phyloP scores from a whole-genome alignment of 2,797 vertebrate species.

The Pipistrellus pipistrellus region DNA sequence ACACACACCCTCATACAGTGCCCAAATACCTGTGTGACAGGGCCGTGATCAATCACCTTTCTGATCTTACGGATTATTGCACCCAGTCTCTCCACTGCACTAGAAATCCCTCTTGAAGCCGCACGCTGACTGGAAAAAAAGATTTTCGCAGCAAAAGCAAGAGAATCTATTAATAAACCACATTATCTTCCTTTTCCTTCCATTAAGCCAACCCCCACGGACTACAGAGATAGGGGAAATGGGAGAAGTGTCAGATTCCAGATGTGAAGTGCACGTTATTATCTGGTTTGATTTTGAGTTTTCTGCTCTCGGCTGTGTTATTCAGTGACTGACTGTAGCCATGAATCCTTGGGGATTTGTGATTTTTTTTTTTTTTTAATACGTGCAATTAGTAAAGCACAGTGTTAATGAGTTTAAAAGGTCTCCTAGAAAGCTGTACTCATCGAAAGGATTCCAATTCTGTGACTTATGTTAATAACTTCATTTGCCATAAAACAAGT shows the following conservation, averaged over 20 bases:
- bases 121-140: background rate
- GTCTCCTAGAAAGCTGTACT: background rate
- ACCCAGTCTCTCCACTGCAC: background rate
- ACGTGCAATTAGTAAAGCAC: conserved; percentile 14
- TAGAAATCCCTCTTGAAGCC: background rate
- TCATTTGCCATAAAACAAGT: background rate
- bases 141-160: background rate
- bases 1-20: too few relatives aligned
- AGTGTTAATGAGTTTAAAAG: conserved; percentile 44
- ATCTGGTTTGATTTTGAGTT: conserved; percentile 50
- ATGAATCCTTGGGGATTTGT: background rate
- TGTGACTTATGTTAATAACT: conserved; percentile 13
- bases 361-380: conserved; percentile 68
- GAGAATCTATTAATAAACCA: background rate
- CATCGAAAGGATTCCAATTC: conserved; percentile 24
- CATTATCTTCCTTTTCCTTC: background rate
- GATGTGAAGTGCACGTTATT: background rate
- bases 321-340: background rate
- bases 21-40: background rate
- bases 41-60: background rate
- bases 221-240: background rate
- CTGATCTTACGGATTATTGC: background rate
- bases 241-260: background rate
- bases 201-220: background rate
- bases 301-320: background rate